Percentiles rank a stretch among this genome's conserved stretches.
phyloP scores from a whole-genome alignment of 2,888 invertebrate species.

The Amphipoea lucens region DNA sequence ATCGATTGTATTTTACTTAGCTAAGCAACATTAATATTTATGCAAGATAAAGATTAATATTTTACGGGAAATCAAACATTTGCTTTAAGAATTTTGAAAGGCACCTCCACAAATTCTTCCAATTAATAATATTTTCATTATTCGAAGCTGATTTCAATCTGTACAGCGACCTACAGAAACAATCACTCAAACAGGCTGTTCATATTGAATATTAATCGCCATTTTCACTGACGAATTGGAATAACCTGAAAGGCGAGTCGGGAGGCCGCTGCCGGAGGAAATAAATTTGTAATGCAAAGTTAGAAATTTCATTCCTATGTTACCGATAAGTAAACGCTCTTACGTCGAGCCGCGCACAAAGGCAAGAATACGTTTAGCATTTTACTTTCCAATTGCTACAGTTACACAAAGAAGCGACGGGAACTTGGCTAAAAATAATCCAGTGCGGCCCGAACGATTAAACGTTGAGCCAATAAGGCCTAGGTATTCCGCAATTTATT shows the following conservation, averaged over 20 bases:
- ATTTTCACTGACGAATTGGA: constrained; percentile 88
- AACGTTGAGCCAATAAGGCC: constrained; percentile 88
- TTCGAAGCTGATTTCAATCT: constrained; percentile 79
- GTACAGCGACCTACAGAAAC: constrained; percentile 81
- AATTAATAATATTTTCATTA: constrained; percentile 83
- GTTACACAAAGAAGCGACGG: constrained; percentile 77
- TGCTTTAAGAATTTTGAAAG: constrained; percentile 78
- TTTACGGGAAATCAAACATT: constrained; percentile 81
- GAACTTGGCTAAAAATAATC: constrained; percentile 84
- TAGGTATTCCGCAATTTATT: constrained; percentile 90
- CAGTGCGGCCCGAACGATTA: constrained; percentile 83
- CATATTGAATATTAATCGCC: constrained; percentile 90
- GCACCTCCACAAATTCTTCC: constrained; percentile 78
- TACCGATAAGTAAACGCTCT: constrained; percentile 88
- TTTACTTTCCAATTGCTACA: constrained; percentile 79
- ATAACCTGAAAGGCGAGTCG: constrained; percentile 86
- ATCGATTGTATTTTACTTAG: constrained; percentile 52
- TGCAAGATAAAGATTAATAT: constrained; percentile 75
- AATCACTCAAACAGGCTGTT: constrained; percentile 89
- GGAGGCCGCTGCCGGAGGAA: constrained; percentile 82
- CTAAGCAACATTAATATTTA: constrained; percentile 66
- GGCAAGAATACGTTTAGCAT: constrained; percentile 85
- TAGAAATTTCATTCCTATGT: constrained; percentile 88
- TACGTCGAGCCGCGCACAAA: constrained; percentile 79
- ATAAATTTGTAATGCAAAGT: constrained; percentile 90